Evolutionary conservation across 2,888 invertebrate species (phyloP).

Genomic region (Epinotia brunnichana): DNA sequence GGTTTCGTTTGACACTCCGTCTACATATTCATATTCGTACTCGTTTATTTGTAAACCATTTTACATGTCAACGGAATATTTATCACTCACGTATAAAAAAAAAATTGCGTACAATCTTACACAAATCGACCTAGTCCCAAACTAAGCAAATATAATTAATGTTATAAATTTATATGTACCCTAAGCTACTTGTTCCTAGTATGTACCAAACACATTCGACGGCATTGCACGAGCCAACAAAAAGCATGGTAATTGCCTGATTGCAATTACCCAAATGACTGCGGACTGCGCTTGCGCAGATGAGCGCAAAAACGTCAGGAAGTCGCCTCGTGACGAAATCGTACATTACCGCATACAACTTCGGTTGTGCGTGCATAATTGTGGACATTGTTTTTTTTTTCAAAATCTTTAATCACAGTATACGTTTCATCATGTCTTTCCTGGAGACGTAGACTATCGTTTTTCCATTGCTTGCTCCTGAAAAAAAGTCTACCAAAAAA

Average conservation of each 20-base stretch:
- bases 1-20: neutral
- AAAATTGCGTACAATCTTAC: no score
- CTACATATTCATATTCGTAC: no score
- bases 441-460: neutral
- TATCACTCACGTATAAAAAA: no score
- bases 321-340: slow-evolving; percentile 26
- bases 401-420: neutral
- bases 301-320: slow-evolving; percentile 35
- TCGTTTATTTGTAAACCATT: no score
- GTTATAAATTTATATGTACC: no score
- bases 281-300: slow-evolving; percentile 2
- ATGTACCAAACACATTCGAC: neutral
- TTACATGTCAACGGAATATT: no score
- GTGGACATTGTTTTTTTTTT: slow-evolving; percentile 3
- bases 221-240: slow-evolving; percentile 6
- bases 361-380: slow-evolving; percentile 9
- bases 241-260: slow-evolving; percentile 37
- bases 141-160: no score
- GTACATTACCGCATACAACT: slow-evolving; percentile 29
- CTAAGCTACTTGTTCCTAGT: neutral
- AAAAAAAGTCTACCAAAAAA: no score
- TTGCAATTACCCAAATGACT: slow-evolving; percentile 29
- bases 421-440: neutral
- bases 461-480: no score
- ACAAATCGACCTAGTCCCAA: no score